Conservation (phyloP, 2,113 vertebrate species). For the Otus sunia region DNA sequence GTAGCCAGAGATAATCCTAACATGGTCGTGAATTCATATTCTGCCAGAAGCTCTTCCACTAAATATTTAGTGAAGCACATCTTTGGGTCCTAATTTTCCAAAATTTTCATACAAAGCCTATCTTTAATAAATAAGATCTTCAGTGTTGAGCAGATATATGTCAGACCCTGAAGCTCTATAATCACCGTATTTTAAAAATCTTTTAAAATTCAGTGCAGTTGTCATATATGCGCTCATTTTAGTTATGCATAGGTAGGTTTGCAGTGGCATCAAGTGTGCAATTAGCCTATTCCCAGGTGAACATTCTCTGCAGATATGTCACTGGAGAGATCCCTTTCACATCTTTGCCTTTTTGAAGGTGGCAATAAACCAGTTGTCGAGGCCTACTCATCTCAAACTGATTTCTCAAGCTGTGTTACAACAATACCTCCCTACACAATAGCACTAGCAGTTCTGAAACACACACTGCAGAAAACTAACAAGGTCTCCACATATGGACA, state of each 20-base stretch:
- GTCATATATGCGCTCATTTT: conserved; percentile 45
- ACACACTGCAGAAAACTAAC: neutral
- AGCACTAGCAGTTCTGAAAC: neutral
- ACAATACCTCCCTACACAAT: neutral
- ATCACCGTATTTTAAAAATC: conserved; percentile 24
- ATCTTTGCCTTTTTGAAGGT: neutral
- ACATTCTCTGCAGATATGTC: conserved; percentile 28
- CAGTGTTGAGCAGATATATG: neutral
- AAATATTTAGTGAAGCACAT: neutral
- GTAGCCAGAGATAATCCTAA: neutral
- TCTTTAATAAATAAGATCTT: neutral
- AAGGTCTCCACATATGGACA: neutral
- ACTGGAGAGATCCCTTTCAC: conserved; percentile 35
- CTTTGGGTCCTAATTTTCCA: neutral
- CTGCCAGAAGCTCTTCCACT: neutral
- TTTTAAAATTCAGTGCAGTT: conserved; percentile 24
- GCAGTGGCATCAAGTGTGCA: conserved; percentile 23
- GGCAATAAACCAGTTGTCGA: conserved; percentile 37
- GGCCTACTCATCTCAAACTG: conserved; percentile 1
- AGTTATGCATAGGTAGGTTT: conserved; percentile 38
- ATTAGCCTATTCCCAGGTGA: conserved; percentile 41
- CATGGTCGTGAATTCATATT: neutral
- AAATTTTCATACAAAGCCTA: neutral
- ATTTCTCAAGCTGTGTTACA: neutral
- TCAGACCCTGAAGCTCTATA: neutral